Evolutionary conservation across 2,888 invertebrate genomes (phyloP).

Genomic region (Bellardia pandia): DNA sequence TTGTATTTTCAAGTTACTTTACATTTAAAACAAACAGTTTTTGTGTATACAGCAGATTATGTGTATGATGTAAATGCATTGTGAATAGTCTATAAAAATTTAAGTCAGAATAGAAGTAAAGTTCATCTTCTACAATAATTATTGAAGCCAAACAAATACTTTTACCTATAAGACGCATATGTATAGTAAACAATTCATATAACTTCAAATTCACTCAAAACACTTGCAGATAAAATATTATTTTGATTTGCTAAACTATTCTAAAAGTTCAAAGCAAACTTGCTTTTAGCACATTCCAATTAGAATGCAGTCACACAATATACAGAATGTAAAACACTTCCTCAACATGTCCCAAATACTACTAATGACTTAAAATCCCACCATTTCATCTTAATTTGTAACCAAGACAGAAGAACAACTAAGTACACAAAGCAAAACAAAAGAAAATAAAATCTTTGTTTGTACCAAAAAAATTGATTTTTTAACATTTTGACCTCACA

Average conservation of each 20-base stretch:
- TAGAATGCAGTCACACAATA: constrained; percentile 28
- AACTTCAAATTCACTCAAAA: no score
- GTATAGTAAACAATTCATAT: no score
- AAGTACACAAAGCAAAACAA: constrained; percentile 5
- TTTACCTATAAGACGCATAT: no score
- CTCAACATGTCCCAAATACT: constrained; percentile 32
- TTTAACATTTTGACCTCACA: constrained; percentile 67
- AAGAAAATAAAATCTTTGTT: constrained; percentile 36
- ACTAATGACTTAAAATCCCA: constrained; percentile 70
- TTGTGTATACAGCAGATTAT: no score
- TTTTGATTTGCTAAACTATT: not conserved
- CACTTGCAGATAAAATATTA: no score
- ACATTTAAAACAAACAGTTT: no score
- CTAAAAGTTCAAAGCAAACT: not conserved
- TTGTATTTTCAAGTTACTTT: no score
- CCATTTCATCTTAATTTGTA: constrained; percentile 58
- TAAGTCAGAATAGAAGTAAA: no score
- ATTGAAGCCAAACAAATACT: no score
- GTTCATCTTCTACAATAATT: no score
- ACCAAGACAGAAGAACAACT: constrained; percentile 45
- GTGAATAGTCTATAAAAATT: no score
- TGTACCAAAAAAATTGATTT: constrained; percentile 59
- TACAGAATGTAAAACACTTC: not conserved
- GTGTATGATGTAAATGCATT: no score
- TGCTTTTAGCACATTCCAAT: constrained; percentile 5